Evolutionary conservation across 2,888 invertebrate species (phyloP).

Genomic region (Rhagium mordax): DNA sequence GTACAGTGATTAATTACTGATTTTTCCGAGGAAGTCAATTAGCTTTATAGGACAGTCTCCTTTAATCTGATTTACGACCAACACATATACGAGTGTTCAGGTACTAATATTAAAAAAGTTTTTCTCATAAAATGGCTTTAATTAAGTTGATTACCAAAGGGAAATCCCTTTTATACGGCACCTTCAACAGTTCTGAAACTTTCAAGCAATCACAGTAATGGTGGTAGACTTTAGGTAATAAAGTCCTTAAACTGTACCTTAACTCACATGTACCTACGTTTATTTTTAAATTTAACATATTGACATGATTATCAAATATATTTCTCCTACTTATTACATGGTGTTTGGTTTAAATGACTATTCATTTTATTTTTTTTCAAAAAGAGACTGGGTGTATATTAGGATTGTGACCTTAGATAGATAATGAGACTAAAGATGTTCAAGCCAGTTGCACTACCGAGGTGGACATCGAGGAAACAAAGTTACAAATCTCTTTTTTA

Average conservation of each 20-base stretch:
- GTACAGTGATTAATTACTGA: neutral
- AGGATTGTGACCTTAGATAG: no score
- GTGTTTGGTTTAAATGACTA: no score
- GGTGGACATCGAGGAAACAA: no score
- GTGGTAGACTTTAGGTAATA: conserved; percentile 21
- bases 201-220: conserved; percentile 26
- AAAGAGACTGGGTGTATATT: no score
- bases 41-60: neutral
- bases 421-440: no score
- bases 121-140: conserved; percentile 41
- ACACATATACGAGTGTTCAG: neutral
- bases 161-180: conserved; percentile 46
- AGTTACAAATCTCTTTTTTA: no score
- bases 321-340: no score
- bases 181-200: conserved; percentile 35
- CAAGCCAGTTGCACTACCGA: no score
- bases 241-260: neutral
- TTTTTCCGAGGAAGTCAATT: neutral
- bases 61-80: conserved; percentile 2
- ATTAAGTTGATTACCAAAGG: conserved; percentile 48
- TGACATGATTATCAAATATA: no score
- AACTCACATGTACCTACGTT: neutral
- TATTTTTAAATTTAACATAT: no score
- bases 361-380: no score
- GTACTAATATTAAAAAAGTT: conserved; percentile 42